Evolutionary conservation across 2,888 invertebrate species (phyloP), one percentile per base, ranked within the genome.

Genomic region (Dorcus parallelipipedus): DNA sequence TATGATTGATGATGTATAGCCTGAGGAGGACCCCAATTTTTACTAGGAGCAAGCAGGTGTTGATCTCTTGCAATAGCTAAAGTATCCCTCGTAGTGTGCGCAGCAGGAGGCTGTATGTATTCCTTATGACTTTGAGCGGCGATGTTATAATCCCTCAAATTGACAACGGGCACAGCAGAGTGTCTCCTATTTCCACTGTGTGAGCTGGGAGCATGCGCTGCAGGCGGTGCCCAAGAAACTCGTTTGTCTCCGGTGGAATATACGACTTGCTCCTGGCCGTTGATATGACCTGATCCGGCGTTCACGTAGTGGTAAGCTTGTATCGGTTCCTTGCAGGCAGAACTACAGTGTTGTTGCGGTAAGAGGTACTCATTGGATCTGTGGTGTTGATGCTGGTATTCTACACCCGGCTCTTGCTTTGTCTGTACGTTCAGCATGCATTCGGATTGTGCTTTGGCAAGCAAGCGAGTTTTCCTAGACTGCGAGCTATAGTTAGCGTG

Each of bases 391-490:
- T 80, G 76, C 6, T 33, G 26, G 65, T 81, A 79, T 67, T 80
- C 79, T 58, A 79, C 73, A 59, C 82, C 80, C 67, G 84, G 78
- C 76, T 87, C 84, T 67, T 86, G 85, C 69, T 86, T 87, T 0
- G 87, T 83, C 41, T 82, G 81, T 38, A 84, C 79, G 59, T 82
- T 80, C 72, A 85, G 78, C 76, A 83, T 83, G 70, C 87, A 87
- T 69, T 90, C 89, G 14, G 86, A 88, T 73, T 93, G 93, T 55
- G 92, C 93, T 79, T 95, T 92, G 54, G 93, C 93, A 62, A 95
- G 79, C 54, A 95, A 81, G 33, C 94, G 85, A 77, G 95, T 95
- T 84, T 95, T 95, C 79, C 95, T 93, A 53, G 91, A 91, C 75
- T 91, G 90, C 8, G 87, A 87, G 64, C 85, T 81, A 48, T 76